Evolutionary conservation across 2,888 invertebrate species (phyloP).

Genomic region (Cerastoderma edule): DNA sequence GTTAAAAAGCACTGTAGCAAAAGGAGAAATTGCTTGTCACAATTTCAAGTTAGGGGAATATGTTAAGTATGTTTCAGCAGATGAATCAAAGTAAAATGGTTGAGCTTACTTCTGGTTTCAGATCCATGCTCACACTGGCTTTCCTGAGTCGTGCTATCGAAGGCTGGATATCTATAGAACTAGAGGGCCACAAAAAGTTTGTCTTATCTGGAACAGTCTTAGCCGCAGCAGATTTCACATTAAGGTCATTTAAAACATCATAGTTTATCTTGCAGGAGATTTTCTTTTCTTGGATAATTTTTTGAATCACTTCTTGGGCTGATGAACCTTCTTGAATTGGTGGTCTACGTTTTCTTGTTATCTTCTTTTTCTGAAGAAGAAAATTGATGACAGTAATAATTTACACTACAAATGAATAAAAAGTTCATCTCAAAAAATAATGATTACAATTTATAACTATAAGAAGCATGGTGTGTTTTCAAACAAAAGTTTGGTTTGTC

Average conservation of each 20-base stretch:
- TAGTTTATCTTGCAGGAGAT: slow-evolving; percentile 99
- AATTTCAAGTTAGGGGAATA: too few species aligned
- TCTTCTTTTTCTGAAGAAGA: slow-evolving; percentile 66
- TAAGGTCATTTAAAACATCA: slow-evolving; percentile 94
- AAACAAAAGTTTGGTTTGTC: too few species aligned
- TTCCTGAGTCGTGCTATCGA: slow-evolving; percentile 56
- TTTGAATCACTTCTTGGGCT: slow-evolving; percentile 95
- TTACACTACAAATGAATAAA: neutral
- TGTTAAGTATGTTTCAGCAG: too few species aligned
- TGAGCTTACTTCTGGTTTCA: slow-evolving; percentile 42
- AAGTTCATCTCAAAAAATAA: too few species aligned
- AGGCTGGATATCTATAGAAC: slow-evolving; percentile 26
- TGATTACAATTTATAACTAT: too few species aligned
- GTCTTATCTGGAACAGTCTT: slow-evolving; percentile 20
- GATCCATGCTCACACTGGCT: slow-evolving; percentile 54
- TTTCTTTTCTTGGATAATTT: slow-evolving; percentile 97
- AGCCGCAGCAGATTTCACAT: slow-evolving; percentile 46
- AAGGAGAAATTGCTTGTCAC: slow-evolving; percentile 5
- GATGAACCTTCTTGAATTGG: slow-evolving; percentile 81
- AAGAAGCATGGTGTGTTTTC: too few species aligned
- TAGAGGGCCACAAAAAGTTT: slow-evolving; percentile 13
- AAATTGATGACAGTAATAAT: neutral
- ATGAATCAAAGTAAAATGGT: too few species aligned
- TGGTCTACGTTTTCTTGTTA: slow-evolving; percentile 58
- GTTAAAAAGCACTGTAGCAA: neutral